Conservation (phyloP, 2,113 vertebrate species). For the Sturnus vulgaris region DNA sequence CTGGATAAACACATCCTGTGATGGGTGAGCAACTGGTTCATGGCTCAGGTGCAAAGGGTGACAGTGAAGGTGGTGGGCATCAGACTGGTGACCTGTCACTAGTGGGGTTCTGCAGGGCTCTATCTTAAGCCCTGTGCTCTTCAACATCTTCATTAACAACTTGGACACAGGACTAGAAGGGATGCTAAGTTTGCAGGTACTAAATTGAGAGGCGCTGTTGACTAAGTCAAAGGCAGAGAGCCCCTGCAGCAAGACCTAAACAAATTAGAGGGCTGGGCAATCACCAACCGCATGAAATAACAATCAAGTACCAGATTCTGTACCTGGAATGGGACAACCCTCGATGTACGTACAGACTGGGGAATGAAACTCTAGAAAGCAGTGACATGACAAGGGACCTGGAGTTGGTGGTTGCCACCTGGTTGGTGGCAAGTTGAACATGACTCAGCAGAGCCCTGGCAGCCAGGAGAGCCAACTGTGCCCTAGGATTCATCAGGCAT, state of each 20-base stretch:
- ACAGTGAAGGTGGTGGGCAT: accelerated
- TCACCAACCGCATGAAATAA: neutral
- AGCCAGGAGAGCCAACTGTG: accelerated
- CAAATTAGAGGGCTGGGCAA: neutral
- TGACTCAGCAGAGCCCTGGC: neutral
- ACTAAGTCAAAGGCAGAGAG: neutral
- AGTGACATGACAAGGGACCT: too few species aligned
- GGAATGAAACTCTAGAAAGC: neutral
- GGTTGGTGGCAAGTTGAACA: accelerated
- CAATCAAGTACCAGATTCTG: neutral
- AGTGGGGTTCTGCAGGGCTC: neutral
- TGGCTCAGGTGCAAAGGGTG: accelerated
- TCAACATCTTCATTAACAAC: neutral
- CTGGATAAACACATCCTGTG: neutral
- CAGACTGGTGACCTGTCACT: neutral
- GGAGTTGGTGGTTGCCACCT: too few species aligned
- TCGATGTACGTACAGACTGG: neutral
- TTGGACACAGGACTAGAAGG: neutral
- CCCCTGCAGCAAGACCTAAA: accelerated
- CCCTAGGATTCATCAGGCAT: accelerated
- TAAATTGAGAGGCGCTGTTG: neutral
- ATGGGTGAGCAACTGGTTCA: neutral
- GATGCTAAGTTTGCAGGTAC: neutral
- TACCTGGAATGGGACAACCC: neutral
- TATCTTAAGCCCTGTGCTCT: too few species aligned